A percentile compares a stretch with the other conserved stretches of the same genome.
These are phyloP conservation scores for Varroa destructor DNA, from an alignment of 1,140 invertebrate species.

Conservation along the genomic window DNA sequence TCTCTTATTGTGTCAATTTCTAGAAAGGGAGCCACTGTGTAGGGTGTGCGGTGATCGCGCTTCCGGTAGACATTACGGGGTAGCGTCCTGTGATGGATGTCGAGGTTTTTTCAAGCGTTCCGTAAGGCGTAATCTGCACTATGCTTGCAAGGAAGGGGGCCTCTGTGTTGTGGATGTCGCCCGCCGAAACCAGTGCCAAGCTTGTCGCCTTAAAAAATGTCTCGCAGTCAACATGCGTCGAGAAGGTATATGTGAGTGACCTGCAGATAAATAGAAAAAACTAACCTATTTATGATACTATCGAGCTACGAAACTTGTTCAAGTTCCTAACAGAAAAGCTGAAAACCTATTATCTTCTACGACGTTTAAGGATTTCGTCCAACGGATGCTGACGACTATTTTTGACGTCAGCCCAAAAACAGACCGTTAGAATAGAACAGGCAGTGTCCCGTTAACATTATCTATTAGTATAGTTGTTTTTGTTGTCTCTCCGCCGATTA, in stretches of 20 bases:
- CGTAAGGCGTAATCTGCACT: slow-evolving; percentile 74
- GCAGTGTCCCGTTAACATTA: too few species aligned
- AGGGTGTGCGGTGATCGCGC: slow-evolving; percentile 79
- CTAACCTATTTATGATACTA: too few species aligned
- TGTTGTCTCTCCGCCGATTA: too few species aligned
- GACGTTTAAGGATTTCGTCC: too few species aligned
- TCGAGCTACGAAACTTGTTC: too few species aligned
- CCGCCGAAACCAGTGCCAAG: slow-evolving; percentile 82
- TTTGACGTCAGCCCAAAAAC: too few species aligned
- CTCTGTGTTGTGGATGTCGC: slow-evolving; percentile 79
- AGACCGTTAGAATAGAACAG: too few species aligned
- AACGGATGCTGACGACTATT: too few species aligned
- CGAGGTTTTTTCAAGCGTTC: slow-evolving; percentile 81
- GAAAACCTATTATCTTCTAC: too few species aligned
- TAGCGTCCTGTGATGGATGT: slow-evolving; percentile 76
- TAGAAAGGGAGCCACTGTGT: slow-evolving; percentile 43
- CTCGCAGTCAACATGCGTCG: slow-evolving; percentile 84
- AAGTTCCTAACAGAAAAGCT: too few species aligned
- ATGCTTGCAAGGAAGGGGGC: slow-evolving; percentile 80
- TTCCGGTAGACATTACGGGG: slow-evolving; percentile 80
- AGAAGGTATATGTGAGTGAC: slow-evolving; percentile 56
- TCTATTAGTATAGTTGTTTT: too few species aligned
- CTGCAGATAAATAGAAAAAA: too few species aligned
- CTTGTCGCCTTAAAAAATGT: slow-evolving; percentile 82
- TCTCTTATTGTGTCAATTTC: not conserved